These are phyloP conservation scores for Scortum barcoo DNA, from an alignment of 2,113 vertebrate genomes.

Conservation along the genomic window DNA sequence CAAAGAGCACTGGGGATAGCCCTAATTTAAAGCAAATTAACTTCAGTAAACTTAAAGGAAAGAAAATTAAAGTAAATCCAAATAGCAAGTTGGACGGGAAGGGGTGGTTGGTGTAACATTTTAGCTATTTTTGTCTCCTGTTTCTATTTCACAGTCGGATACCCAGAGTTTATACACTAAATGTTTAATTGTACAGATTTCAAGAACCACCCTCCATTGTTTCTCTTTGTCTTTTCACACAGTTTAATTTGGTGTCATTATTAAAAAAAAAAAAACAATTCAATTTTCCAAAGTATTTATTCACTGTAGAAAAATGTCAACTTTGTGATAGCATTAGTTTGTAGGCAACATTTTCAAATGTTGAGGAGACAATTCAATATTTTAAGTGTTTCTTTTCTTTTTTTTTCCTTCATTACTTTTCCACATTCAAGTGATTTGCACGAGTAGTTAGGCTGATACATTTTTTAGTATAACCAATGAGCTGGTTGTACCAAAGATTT, in stretches of 20 bases:
- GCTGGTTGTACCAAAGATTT: conserved; percentile 85
- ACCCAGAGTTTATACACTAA: conserved; percentile 85
- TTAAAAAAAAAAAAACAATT: no score
- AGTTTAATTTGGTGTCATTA: conserved; percentile 46
- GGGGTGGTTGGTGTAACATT: conserved; percentile 84
- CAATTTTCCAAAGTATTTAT: conserved; percentile 47
- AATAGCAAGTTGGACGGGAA: conserved; percentile 75
- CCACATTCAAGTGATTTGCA: conserved; percentile 62
- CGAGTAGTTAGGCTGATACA: conserved; percentile 55
- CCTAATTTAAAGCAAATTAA: conserved; percentile 81
- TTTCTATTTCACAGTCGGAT: conserved; percentile 82
- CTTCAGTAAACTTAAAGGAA: conserved; percentile 85
- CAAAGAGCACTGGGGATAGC: conserved; percentile 83
- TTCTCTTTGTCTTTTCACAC: conserved; percentile 49
- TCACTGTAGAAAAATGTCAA: conserved; percentile 28
- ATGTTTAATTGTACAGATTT: conserved; percentile 72
- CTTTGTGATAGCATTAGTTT: conserved; percentile 53
- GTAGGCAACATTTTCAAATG: conserved; percentile 28
- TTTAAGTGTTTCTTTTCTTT: conserved; percentile 41
- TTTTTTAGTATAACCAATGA: conserved; percentile 78
- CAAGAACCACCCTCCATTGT: conserved; percentile 26
- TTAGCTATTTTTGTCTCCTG: conserved; percentile 56
- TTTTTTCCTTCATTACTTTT: conserved; percentile 48
- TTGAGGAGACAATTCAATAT: conserved; percentile 42
- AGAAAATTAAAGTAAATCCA: conserved; percentile 82